Evolutionary conservation across 2,888 invertebrate genomes (phyloP), one percentile per base, ranked within the genome.

Genomic region (Troglohyphantes excavatus): DNA sequence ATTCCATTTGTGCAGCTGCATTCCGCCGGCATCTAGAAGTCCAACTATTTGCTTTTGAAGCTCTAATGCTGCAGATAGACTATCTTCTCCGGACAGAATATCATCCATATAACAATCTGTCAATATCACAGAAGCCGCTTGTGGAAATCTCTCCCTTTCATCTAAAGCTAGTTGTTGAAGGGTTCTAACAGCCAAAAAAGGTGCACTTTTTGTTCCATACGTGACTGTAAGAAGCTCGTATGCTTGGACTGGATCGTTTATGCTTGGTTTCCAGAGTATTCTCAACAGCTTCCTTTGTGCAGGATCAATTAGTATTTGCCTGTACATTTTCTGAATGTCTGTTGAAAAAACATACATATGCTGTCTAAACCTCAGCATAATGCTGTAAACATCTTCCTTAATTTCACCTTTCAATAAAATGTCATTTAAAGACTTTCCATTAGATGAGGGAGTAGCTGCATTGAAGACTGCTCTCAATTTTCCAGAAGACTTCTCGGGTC

Each of bases 101-200:
- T 39, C 39, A 13, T 39, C 39, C 39, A 39, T 39, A 3, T 39
- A 39, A 13, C 13, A 39, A 2, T 39, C 39, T 39, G 7, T 7
- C 13, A 53, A 17, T 13, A 53, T 5, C 9, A 53, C 53, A 53
- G 0, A 13, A 5, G 53, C 9, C 5, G 53, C 53, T 53, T 21
- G 2, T 91, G 68, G 6, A 91, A 92, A 27, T 59, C 9, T 13
- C 61, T 11, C n/a, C 17, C 43, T n/a, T 29, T 92, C 91, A 26
- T 93, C 92, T 0, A 90, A 33, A 29, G 46, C 19, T 9, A 65
- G 23, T 86, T 92, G 92, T 61, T 91, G 63, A 17, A 93, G 73
- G n/a, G 91, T 91, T 65, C 92, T 39, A 0, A 91, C 92, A 0
- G 93, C 91, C 0, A 90, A 17, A n/a, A 13, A 53, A 5, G 53